phyloP scores from a whole-genome alignment of 2,113 vertebrate species.

The Cyphomyrus plagiostoma region DNA sequence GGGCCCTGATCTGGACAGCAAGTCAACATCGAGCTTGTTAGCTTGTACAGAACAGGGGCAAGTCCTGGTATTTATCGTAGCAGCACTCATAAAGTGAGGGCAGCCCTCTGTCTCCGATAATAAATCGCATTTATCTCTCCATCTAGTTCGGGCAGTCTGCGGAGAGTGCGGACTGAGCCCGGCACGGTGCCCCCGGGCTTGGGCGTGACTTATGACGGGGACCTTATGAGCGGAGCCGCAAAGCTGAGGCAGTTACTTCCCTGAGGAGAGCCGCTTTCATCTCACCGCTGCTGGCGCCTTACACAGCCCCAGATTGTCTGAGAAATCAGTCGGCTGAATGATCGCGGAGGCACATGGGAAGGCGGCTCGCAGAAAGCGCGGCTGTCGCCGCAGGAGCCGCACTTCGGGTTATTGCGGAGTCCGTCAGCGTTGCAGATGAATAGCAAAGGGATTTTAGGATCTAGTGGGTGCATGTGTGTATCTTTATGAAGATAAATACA shows the following conservation, averaged over 20 bases:
- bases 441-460: not conserved
- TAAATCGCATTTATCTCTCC: conserved; percentile 20
- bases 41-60: not conserved
- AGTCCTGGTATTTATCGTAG: not conserved
- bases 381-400: not conserved
- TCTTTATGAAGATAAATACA: not conserved
- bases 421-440: not conserved
- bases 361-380: not conserved
- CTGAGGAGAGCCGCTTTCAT: conserved; percentile 77
- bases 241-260: conserved; percentile 72
- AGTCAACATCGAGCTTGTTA: not conserved
- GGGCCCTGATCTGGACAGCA: not conserved
- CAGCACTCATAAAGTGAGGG: not conserved
- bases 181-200: conserved; percentile 31
- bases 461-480: not conserved
- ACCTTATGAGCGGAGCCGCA: conserved; percentile 67
- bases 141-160: conserved; percentile 28
- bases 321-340: conserved; percentile 44
- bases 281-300: conserved; percentile 79
- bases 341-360: conserved; percentile 18
- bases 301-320: conserved; percentile 69
- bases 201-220: conserved; percentile 56
- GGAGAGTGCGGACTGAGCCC: conserved; percentile 11
- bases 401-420: not conserved
- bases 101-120: not conserved